These are phyloP conservation scores for Phyllotreta cruciferae DNA, from an alignment of 2,888 invertebrate species.

Conservation along the genomic window DNA sequence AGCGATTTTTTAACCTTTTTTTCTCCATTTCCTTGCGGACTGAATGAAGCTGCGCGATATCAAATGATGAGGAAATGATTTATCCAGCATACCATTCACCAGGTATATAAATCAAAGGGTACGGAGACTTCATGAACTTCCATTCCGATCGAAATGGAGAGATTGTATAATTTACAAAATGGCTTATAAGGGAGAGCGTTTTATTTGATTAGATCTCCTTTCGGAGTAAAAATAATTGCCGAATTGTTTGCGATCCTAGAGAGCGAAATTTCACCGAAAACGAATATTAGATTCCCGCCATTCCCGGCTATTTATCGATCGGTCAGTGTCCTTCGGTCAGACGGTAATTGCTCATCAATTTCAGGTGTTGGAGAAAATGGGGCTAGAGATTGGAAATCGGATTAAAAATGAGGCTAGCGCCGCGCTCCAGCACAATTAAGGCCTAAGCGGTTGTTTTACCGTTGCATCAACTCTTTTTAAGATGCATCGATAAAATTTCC, in stretches of 20 bases:
- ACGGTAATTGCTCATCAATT: slow-evolving; percentile 29
- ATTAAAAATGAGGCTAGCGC: slow-evolving; percentile 17
- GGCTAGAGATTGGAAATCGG: slow-evolving; percentile 22
- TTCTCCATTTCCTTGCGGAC: slow-evolving; percentile 28
- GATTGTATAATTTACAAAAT: not conserved
- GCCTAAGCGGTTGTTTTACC: slow-evolving; percentile 7
- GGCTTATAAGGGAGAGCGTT: too few relatives aligned
- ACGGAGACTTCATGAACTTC: slow-evolving; percentile 6
- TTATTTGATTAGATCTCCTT: not conserved
- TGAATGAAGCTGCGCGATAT: slow-evolving; percentile 29
- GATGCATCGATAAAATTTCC: too few relatives aligned
- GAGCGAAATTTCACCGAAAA: not conserved
- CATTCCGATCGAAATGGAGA: not conserved
- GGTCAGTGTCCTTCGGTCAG: slow-evolving; percentile 18
- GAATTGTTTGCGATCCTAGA: not conserved
- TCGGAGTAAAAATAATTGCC: not conserved
- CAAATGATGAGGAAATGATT: slow-evolving; percentile 32
- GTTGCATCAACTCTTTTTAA: not conserved
- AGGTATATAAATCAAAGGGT: slow-evolving; percentile 28
- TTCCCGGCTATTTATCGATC: slow-evolving; percentile 23
- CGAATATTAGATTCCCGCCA: slow-evolving; percentile 6
- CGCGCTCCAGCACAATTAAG: slow-evolving; percentile 24
- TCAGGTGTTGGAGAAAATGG: slow-evolving; percentile 25
- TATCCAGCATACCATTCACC: slow-evolving; percentile 29
- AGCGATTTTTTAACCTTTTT: slow-evolving; percentile 24